phyloP scores from a whole-genome alignment of 1,140 invertebrate genomes.

The Drosophila funebris region DNA sequence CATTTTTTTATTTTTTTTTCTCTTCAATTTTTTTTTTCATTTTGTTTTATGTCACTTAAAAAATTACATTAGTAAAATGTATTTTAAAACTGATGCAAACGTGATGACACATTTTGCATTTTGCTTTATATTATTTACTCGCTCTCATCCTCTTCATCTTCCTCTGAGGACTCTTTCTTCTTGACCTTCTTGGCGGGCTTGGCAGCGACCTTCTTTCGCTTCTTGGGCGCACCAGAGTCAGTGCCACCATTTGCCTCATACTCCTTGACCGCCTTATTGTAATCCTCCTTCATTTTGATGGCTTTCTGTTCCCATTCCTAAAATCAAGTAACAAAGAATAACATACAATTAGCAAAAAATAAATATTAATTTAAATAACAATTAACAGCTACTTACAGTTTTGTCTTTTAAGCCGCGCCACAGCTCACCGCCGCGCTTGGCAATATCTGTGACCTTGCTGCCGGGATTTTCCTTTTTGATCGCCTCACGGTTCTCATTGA shows the following conservation, averaged over 20 bases:
- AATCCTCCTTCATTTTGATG: conserved; percentile 93
- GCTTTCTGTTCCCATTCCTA: conserved; percentile 96
- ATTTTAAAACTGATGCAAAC: conserved; percentile 78
- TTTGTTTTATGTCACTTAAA: conserved; percentile 75
- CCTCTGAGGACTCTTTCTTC: conserved; percentile 83
- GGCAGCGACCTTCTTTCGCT: conserved; percentile 84
- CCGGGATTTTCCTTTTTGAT: conserved; percentile 93
- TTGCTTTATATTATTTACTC: conserved; percentile 57
- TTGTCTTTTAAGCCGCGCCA: conserved; percentile 88
- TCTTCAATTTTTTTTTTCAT: conserved; percentile 50
- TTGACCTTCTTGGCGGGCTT: conserved; percentile 84
- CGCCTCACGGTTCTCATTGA: conserved; percentile 91
- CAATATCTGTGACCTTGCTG: conserved; percentile 91
- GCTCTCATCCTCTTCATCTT: conserved; percentile 82
- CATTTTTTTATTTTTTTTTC: conserved; percentile 44
- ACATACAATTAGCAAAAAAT: background rate
- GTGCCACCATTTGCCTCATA: conserved; percentile 91
- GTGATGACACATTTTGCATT: conserved; percentile 18
- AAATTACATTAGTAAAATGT: conserved; percentile 83
- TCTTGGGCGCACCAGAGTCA: conserved; percentile 84
- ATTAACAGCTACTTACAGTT: conserved; percentile 77
- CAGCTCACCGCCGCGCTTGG: conserved; percentile 93
- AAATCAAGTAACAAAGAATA: background rate
- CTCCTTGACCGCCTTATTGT: conserved; percentile 93
- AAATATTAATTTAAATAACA: too few species aligned